Percentiles rank a stretch among this genome's conserved stretches.
These are phyloP conservation scores for Ascidia mentula DNA, from an alignment of 23 tunicate genomes.

Conservation along the genomic window DNA sequence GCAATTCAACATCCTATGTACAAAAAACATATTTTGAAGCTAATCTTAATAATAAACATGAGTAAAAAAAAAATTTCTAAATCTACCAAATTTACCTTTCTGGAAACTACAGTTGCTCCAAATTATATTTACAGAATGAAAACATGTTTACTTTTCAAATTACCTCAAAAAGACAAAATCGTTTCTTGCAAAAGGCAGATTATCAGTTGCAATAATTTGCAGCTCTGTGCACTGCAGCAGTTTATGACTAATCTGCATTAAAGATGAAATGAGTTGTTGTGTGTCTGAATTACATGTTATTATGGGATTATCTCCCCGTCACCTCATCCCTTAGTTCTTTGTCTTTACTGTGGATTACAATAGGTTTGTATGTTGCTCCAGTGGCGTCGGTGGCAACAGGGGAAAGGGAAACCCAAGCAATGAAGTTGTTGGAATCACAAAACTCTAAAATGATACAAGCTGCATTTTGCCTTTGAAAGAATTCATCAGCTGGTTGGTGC, in stretches of 20 bases:
- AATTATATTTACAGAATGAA: too few species aligned
- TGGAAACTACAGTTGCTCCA: too few species aligned
- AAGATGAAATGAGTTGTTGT: not conserved
- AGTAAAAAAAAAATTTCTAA: too few species aligned
- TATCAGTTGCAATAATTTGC: not conserved
- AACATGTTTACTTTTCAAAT: too few species aligned
- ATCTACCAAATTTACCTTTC: too few species aligned
- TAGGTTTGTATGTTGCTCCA: slow-evolving; percentile 30
- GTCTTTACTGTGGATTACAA: slow-evolving; percentile 12
- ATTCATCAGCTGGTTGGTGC: slow-evolving; percentile 16
- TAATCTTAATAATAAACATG: too few species aligned
- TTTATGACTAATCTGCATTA: not conserved
- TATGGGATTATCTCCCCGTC: not conserved
- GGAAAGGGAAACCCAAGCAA: slow-evolving; percentile 36
- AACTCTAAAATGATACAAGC: not conserved
- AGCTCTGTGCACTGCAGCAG: not conserved
- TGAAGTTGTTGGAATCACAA: not conserved
- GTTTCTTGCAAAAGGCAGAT: not conserved
- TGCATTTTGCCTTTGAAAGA: slow-evolving; percentile 7
- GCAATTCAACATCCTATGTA: slow-evolving; percentile 45
- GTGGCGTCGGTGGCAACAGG: not conserved
- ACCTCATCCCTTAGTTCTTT: slow-evolving; percentile 14
- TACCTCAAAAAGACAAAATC: slow-evolving; percentile 18
- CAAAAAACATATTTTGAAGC: too few species aligned
- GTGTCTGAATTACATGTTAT: not conserved